Base-by-base conservation (phyloP, 2,113 vertebrate genomes). In the Gambusia holbrooki region DNA sequence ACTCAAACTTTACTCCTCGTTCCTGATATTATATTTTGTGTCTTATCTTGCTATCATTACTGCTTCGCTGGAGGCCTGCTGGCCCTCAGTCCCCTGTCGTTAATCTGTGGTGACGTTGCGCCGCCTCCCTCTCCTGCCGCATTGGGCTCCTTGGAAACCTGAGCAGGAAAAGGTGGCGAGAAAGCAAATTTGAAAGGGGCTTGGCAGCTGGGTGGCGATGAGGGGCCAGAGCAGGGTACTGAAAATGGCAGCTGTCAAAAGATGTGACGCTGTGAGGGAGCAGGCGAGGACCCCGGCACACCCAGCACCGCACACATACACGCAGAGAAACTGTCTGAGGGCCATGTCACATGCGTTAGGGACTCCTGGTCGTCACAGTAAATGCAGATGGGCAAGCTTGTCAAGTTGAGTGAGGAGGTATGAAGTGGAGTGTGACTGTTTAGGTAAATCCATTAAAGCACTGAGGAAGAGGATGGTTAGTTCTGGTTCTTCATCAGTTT, bases 181-280 rank as follows among this genome's bases (percentile, higher is more conserved):
- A 63, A 88, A 89, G 79, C 74, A 70, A 81, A 84, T 82, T 82
- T 77, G 79, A 90, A 73, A 82, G 76, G 78, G 81, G 83, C 77
- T 84, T 81, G 84, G 84, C 77, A 73, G 77, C 89, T 67, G 80
- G 85, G 73, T 73, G 83, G 84, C 33, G 62, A 86, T 27, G 64
- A 72, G 70, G 70, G 69, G 73, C 65, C 12, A 70, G 69, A 73
- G 69, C 84, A 45, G 62, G 1, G 80, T 68, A 85, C 83, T 81
- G 87, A 93, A 94, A 94, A 93, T 93, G 93, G 91, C 92, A 95
- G 91, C 92, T 95, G 94, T 94, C 94, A 94, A 84, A 86, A 83
- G 83, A 86, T 85, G 89, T 92, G 93, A 91, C 1, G 75, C 65
- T 69, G 73, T 88, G 82, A 77, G 62, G 69, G 71, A 83, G 81